These are phyloP conservation scores for Trichomalopsis sarcophagae DNA, from an alignment of 1,140 invertebrate species.

Conservation along the genomic window DNA sequence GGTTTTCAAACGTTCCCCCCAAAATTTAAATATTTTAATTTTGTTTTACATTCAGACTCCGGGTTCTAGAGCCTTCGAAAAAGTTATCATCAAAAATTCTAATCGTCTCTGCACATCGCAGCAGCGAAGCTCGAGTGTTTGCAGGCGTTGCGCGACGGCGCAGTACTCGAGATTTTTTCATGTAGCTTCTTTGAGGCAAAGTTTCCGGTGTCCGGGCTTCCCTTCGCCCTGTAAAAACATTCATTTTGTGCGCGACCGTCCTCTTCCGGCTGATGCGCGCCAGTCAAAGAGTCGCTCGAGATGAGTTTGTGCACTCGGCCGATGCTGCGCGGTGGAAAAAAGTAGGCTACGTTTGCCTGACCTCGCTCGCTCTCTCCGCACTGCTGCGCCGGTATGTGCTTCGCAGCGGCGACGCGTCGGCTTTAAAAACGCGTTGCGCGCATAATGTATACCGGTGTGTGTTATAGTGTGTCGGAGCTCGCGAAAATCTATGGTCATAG, in stretches of 20 bases:
- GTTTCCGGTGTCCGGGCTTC: background rate
- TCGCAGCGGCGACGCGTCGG: background rate
- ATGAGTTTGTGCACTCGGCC: slow-evolving; percentile 18
- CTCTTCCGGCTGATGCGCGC: background rate
- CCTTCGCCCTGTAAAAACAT: background rate
- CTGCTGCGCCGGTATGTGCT: slow-evolving; percentile 10
- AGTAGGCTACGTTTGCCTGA: slow-evolving; percentile 31
- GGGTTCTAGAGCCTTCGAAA: too few species aligned
- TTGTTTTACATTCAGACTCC: background rate
- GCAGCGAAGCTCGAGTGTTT: background rate
- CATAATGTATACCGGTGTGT: background rate
- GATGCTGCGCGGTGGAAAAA: slow-evolving; percentile 6
- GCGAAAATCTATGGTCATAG: background rate
- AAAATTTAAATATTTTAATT: background rate
- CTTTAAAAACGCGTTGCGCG: slow-evolving; percentile 6
- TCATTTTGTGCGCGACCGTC: background rate
- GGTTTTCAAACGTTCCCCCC: background rate
- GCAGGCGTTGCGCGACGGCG: background rate
- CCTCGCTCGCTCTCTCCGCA: background rate
- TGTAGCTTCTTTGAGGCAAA: background rate
- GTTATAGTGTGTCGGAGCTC: background rate
- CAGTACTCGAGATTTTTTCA: background rate
- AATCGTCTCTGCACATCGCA: background rate
- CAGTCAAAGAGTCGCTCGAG: background rate
- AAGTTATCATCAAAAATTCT: background rate